Evolutionary conservation across 2,888 invertebrate species (phyloP), one percentile per base, ranked within the genome.

Genomic region (Pyrrhia umbra): DNA sequence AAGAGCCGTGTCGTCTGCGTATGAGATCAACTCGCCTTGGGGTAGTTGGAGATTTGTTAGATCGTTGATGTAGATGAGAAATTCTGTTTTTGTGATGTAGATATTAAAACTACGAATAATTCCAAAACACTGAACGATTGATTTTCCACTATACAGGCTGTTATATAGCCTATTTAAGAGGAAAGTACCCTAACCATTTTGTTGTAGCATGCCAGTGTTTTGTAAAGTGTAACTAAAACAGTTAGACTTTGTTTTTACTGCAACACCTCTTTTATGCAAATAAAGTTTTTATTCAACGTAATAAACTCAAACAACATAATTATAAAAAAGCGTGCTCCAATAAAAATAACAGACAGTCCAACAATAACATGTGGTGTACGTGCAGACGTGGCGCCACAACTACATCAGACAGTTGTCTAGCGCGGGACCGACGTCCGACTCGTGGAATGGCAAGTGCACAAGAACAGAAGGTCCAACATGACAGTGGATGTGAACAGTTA

Each of bases 241-340:
- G 4, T 23, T 23, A 23, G 23, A 4, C 4, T 23, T 23, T 23
- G 2, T 23, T 6, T 23, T 23, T n/a, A n/a, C n/a, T n/a, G n/a
- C n/a, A n/a, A n/a, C n/a, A n/a, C n/a, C n/a, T n/a, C n/a, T n/a
- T n/a, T n/a, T n/a, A n/a, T n/a, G n/a, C 43, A 15, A 16, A 6
- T 9, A 0, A 9, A 1, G 0, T 27, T 10, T 21, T 43, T n/a
- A 10, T 10, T 16, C 2, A n/a, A 21, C 9, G 39, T 15, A 43
- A 34, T 18, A 51, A 51, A 51, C 27, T 6, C 15, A 23, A 60
- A 52, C 13, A 20, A 52, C 6, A 30, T 1, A 42, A 42, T 6
- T 34, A 49, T 45, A 16, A 45, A 9, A 25, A 25, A 23, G 16
- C 10, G 18, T 43, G 3, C 20, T 13, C 25, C 34, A 39, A 39